Percentiles rank a stretch among this genome's conserved stretches.
These are phyloP conservation scores for Drosophila saltans DNA, from an alignment of 1,140 invertebrate species.

Conservation along the genomic window DNA sequence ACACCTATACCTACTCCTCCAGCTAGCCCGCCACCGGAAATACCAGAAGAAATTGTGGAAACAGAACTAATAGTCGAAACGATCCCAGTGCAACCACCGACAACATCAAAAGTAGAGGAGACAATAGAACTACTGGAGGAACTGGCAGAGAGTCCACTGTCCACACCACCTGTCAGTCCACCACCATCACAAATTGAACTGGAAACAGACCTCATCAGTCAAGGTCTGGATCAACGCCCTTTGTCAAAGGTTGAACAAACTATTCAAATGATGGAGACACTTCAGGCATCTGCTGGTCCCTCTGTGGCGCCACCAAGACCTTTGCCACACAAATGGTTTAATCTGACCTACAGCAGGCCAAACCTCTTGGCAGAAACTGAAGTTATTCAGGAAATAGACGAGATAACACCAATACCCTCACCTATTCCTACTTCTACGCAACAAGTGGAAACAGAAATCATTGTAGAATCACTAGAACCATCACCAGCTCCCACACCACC, in stretches of 20 bases:
- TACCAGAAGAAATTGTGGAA: neutral
- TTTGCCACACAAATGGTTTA: slow-evolving; percentile 1
- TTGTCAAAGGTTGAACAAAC: neutral
- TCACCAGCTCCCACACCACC: neutral
- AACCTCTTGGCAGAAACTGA: neutral
- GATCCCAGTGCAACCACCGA: neutral
- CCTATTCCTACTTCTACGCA: neutral
- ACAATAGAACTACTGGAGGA: neutral
- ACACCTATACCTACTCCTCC: slow-evolving; percentile 19
- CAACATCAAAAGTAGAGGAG: neutral
- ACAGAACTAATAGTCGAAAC: neutral
- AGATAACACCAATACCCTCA: neutral
- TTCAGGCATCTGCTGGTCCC: neutral
- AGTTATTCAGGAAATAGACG: neutral
- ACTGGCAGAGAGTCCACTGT: neutral
- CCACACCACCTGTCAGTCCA: slow-evolving; percentile 11
- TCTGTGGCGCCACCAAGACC: neutral
- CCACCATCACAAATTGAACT: neutral
- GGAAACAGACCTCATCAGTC: neutral
- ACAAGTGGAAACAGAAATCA: slow-evolving; percentile 16
- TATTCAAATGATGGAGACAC: slow-evolving; percentile 1
- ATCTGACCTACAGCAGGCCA: neutral
- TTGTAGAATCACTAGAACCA: slow-evolving; percentile 19
- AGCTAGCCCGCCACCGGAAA: neutral
- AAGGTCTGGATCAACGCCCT: neutral